Base-by-base conservation (phyloP, 2,113 vertebrate genomes). In the Phylloscopus trochiloides region DNA sequence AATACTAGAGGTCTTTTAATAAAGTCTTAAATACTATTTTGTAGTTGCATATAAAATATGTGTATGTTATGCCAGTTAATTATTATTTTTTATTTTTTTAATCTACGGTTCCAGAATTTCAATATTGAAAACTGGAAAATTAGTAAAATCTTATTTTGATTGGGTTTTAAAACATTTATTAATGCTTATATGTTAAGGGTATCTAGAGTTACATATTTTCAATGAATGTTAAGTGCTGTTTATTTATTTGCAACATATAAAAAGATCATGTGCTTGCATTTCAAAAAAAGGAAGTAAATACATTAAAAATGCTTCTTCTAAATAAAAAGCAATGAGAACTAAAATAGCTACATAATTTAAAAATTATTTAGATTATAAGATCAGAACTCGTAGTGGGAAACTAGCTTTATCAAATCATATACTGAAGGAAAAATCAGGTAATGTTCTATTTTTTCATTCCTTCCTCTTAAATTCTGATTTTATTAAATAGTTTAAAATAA, bases 41-140 rank as follows among this genome's bases (percentile, higher is more conserved):
- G 10, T 45, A 26, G 24, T 36, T 78, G 26, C 2, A 3, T 54
- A 20, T n/a, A 24, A 17, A 52, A 29, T 57, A 47, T 10, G 4
- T 70, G 8, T 34, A 11, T 34, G 2, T 76, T 83, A 40, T 66
- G 3, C 14, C 17, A 65, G 63, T 72, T 93, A 88, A 36, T 79
- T 84, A 57, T 47, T 89, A 51, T 87, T 94, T 61, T 43, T 88
- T 91, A 17, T 76, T 96, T 92, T 88, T 63, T 43, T 4, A 31
- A 51, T 31, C 61, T 90, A 79, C 91, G 73, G 77, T 94, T 61
- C 38, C 51, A 67, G 55, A 90, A 94, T 89, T 94, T 96, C 54
- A 55, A 6, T 57, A 76, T 36, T n/a, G 34, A 75, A 75, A 71
- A 87, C 29, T 77, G 24, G 12, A 86, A 86, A 96, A 78, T 14